Conservation (phyloP, 2,888 invertebrate species). For the Branchipolynoe longqiensis region DNA sequence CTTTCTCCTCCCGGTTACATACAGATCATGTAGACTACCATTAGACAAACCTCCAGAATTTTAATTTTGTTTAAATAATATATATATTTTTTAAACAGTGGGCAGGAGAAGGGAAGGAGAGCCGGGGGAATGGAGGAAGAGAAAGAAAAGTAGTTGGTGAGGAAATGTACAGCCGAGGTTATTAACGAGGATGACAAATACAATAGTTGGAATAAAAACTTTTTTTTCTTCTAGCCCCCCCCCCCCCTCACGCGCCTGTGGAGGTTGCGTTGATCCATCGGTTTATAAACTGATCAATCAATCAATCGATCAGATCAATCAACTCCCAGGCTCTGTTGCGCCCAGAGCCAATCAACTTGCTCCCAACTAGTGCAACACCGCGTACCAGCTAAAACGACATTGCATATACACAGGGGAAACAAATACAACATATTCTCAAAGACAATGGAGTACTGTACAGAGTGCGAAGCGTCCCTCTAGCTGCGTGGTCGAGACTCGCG, state of each 20-base stretch:
- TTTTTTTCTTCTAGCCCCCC: neutral
- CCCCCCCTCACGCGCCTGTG: neutral
- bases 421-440: slow-evolving; percentile 21
- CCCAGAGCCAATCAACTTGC: too few species aligned
- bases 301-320: neutral
- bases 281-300: slow-evolving; percentile 6
- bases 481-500: neutral
- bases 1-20: too few species aligned
- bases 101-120: too few species aligned
- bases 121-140: too few species aligned
- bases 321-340: neutral
- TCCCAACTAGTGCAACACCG: neutral
- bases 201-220: too few species aligned
- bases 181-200: too few species aligned
- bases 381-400: neutral
- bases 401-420: slow-evolving; percentile 4
- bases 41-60: too few species aligned
- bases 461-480: slow-evolving; percentile 21
- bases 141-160: too few species aligned
- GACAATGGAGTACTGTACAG: slow-evolving; percentile 38
- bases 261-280: slow-evolving; percentile 32
- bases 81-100: too few species aligned
- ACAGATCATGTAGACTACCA: too few species aligned
- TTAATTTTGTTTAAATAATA: too few species aligned
- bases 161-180: too few species aligned